These are phyloP conservation scores for Neocrepidodera transversa DNA, from an alignment of 2,888 invertebrate species.

Conservation along the genomic window DNA sequence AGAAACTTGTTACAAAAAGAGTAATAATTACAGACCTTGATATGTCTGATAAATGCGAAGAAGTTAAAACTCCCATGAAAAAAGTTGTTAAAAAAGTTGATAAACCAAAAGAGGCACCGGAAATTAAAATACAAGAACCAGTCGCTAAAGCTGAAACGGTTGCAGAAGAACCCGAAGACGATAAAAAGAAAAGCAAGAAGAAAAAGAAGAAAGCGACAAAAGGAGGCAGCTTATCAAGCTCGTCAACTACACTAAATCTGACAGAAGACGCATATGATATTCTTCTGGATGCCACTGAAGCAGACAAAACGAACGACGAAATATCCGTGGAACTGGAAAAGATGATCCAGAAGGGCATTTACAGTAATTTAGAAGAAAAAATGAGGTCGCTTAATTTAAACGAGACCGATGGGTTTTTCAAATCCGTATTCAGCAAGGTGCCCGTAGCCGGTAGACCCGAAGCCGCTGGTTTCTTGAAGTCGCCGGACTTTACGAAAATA, in stretches of 20 bases:
- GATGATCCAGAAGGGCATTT: constrained; percentile 59
- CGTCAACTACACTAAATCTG: constrained; percentile 42
- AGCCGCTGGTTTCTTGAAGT: constrained; percentile 44
- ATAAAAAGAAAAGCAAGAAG: constrained; percentile 41
- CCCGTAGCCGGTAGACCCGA: constrained; percentile 41
- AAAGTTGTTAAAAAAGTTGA: constrained; percentile 37
- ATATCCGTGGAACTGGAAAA: constrained; percentile 58
- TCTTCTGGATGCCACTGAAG: constrained; percentile 47
- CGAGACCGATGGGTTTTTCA: constrained; percentile 54
- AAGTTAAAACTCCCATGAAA: constrained; percentile 35
- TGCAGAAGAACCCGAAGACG: constrained; percentile 21
- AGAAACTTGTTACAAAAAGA: constrained; percentile 47
- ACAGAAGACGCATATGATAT: constrained; percentile 53
- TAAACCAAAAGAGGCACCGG: constrained; percentile 26
- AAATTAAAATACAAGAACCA: constrained; percentile 14
- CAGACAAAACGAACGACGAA: constrained; percentile 57
- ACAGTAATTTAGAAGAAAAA: constrained; percentile 56
- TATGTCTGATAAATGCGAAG: constrained; percentile 37
- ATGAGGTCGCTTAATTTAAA: constrained; percentile 54
- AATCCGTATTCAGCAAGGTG: constrained; percentile 47
- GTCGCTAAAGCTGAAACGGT: constrained; percentile 12
- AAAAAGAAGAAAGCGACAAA: constrained; percentile 41
- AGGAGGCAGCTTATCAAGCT: constrained; percentile 40
- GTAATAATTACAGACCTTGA: constrained; percentile 56
- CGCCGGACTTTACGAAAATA: constrained; percentile 50